Evolutionary conservation across 2,113 vertebrate genomes (phyloP).

Genomic region (Coryphaenoides rupestris): DNA sequence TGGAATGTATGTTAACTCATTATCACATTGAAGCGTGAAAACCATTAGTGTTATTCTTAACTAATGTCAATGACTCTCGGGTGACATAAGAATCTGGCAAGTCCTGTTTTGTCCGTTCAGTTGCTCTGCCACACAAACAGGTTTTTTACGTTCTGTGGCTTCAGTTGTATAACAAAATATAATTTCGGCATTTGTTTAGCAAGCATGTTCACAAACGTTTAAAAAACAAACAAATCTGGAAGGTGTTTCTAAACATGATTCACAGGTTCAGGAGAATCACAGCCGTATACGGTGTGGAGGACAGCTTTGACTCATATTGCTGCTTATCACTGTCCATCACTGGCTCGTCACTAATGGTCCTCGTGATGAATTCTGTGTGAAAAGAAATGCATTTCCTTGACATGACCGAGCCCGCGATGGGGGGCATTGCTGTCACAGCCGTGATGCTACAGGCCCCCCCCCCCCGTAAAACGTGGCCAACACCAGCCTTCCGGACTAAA

Average conservation of each 20-base stretch:
- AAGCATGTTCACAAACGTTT: too few relatives aligned
- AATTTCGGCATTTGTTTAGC: too few relatives aligned
- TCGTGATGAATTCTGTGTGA: too few relatives aligned
- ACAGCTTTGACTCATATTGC: too few relatives aligned
- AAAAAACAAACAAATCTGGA: too few relatives aligned
- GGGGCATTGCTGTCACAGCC: slow-evolving; percentile 32
- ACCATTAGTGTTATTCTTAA: neutral
- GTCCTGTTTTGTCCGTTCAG: neutral
- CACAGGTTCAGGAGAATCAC: too few relatives aligned
- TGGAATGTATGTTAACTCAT: neutral
- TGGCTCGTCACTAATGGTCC: too few relatives aligned
- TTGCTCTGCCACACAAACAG: neutral
- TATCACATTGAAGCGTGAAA: neutral
- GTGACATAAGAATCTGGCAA: slow-evolving; percentile 5
- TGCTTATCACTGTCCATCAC: too few relatives aligned
- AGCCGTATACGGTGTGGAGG: too few relatives aligned
- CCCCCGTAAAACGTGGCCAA: slow-evolving; percentile 9
- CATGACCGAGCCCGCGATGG: too few relatives aligned
- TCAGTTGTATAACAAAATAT: neutral
- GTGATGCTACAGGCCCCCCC: slow-evolving; percentile 33
- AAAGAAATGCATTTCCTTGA: too few relatives aligned
- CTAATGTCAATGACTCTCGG: neutral
- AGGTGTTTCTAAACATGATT: too few relatives aligned
- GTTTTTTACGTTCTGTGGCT: neutral
- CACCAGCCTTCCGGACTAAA: slow-evolving; percentile 57